phyloP scores from a whole-genome alignment of 2,888 invertebrate species.

The Willowsia nigromaculata region DNA sequence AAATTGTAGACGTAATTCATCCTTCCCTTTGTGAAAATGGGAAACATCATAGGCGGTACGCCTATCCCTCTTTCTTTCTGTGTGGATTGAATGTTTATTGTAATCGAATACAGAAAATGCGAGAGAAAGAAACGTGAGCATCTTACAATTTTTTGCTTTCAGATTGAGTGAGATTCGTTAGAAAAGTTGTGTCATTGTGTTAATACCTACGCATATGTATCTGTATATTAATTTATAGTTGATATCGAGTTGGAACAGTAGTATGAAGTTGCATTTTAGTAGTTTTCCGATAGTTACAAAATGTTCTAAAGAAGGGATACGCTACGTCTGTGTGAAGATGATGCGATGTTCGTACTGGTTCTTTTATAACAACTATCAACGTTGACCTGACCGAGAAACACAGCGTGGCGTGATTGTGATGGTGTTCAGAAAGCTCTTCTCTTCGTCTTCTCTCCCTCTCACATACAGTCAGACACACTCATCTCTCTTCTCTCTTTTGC shows the following conservation, averaged over 20 bases:
- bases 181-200: not conserved
- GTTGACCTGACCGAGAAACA: slow-evolving; percentile 36
- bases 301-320: not conserved
- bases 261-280: not conserved
- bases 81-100: slow-evolving; percentile 30
- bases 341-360: not conserved
- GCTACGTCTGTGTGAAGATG: slow-evolving; percentile 12
- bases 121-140: slow-evolving; percentile 35
- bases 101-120: slow-evolving; percentile 45
- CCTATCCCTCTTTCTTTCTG: not conserved
- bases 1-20: slow-evolving; percentile 26
- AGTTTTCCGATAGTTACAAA: not conserved
- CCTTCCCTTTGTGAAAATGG: slow-evolving; percentile 33
- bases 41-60: slow-evolving; percentile 23
- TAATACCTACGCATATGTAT: not conserved
- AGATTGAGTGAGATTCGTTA: slow-evolving; percentile 39
- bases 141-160: slow-evolving; percentile 4
- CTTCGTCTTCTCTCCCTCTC: not conserved
- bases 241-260: not conserved
- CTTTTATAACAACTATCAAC: slow-evolving; percentile 18
- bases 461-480: slow-evolving; percentile 7
- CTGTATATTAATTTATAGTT: not conserved
- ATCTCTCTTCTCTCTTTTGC: slow-evolving; percentile 5
- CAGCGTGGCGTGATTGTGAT: slow-evolving; percentile 1
- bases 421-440: slow-evolving; percentile 16